A percentile compares a stretch with the other conserved stretches of the same genome.
Conservation (phyloP, 2,888 invertebrate species). For the Pristionchus fissidentatus region DNA sequence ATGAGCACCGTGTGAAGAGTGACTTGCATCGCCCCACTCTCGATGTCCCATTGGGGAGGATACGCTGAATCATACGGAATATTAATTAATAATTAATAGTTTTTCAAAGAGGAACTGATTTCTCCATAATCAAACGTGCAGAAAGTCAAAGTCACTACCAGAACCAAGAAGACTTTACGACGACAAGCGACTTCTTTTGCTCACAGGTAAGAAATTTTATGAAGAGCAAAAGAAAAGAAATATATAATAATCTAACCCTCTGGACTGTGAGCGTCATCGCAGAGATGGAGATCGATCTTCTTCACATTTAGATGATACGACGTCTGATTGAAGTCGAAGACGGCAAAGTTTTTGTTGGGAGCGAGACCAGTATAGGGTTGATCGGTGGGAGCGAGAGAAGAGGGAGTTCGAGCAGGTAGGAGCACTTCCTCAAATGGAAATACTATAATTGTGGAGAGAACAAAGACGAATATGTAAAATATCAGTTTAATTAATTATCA, state of each 20-base stretch:
- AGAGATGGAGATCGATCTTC: conserved; percentile 93
- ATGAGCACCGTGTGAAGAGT: conserved; percentile 79
- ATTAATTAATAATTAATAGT: background rate
- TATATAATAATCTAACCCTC: conserved; percentile 50
- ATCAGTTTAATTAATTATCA: background rate
- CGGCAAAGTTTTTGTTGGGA: conserved; percentile 81
- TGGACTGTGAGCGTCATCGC: conserved; percentile 83
- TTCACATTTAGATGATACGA: conserved; percentile 92
- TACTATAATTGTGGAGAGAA: background rate
- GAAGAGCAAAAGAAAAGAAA: conserved; percentile 37
- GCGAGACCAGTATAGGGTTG: conserved; percentile 62
- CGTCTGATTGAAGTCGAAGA: conserved; percentile 95
- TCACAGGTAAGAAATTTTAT: conserved; percentile 24
- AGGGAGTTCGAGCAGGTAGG: conserved; percentile 33
- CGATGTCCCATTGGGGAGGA: conserved; percentile 76
- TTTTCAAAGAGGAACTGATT: background rate
- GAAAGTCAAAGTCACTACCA: background rate
- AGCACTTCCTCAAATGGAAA: conserved; percentile 47
- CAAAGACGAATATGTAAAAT: background rate
- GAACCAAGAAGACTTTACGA: too few species aligned
- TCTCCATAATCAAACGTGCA: background rate
- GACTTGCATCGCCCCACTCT: conserved; percentile 93
- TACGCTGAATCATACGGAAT: conserved; percentile 66
- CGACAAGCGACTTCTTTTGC: background rate
- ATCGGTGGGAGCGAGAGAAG: conserved; percentile 25